Evolutionary conservation across 2,797 vertebrate genomes (phyloP).

Genomic region (Leptodactylus fallax): DNA sequence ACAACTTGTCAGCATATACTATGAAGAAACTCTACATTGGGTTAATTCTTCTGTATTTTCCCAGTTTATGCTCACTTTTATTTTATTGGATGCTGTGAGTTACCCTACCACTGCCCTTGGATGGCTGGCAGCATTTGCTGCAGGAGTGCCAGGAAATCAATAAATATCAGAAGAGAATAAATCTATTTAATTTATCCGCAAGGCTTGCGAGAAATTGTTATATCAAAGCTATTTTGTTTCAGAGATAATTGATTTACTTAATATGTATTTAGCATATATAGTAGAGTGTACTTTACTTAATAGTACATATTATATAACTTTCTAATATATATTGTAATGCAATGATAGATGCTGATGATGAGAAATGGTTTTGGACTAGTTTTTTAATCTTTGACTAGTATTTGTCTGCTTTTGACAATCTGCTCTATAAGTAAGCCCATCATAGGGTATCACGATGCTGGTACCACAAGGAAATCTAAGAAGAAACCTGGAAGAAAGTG

Average conservation of each 20-base stretch:
- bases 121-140: slow-evolving; percentile 21
- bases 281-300: not conserved
- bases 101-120: slow-evolving; percentile 26
- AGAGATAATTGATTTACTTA: slow-evolving; percentile 19
- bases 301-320: not conserved
- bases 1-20: too few relatives aligned
- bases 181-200: slow-evolving; percentile 24
- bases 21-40: too few relatives aligned
- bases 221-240: not conserved
- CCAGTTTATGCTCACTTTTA: not conserved
- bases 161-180: slow-evolving; percentile 26
- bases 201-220: slow-evolving; percentile 6
- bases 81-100: not conserved
- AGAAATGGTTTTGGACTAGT: not conserved
- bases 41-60: not conserved
- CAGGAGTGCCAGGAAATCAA: slow-evolving; percentile 17
- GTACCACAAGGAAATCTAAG: not conserved
- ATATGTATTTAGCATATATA: slow-evolving; percentile 8
- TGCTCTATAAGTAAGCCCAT: not conserved
- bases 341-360: not conserved
- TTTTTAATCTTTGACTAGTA: not conserved
- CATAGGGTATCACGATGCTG: not conserved
- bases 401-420: too few relatives aligned
- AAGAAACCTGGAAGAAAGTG: not conserved
- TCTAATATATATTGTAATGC: not conserved